Evolutionary conservation across 2,888 invertebrate genomes (phyloP).

Genomic region (Caenorhabditis parvicauda): DNA sequence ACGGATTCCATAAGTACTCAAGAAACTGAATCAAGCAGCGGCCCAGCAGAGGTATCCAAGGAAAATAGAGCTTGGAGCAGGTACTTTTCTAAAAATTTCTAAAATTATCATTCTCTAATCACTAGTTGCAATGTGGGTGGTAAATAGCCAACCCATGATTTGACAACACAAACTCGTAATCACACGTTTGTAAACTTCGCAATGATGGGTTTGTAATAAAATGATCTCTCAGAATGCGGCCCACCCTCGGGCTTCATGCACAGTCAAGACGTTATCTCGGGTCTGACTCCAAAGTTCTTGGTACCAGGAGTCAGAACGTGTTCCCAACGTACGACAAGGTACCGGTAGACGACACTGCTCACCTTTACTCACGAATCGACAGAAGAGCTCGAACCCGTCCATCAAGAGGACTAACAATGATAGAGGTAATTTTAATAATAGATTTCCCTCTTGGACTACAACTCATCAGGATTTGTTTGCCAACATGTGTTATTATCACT

Average conservation of each 20-base stretch:
- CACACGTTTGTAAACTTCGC: too few species aligned
- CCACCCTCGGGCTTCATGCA: background rate
- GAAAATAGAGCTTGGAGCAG: conserved; percentile 19
- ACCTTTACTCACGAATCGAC: conserved; percentile 2
- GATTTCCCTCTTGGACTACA: too few species aligned
- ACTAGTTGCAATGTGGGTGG: too few species aligned
- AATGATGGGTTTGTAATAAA: background rate
- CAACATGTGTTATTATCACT: too few species aligned
- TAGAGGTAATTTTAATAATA: background rate
- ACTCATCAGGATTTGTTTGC: too few species aligned
- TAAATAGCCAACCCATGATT: too few species aligned
- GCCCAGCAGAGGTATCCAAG: conserved; percentile 20
- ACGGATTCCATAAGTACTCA: conserved; percentile 21
- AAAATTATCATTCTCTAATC: too few species aligned
- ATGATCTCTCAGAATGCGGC: background rate
- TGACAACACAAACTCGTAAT: too few species aligned
- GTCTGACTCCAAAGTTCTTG: background rate
- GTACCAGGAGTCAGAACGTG: background rate
- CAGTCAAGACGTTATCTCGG: background rate
- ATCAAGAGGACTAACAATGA: background rate
- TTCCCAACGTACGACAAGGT: background rate
- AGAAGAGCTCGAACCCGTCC: background rate
- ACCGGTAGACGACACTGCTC: background rate
- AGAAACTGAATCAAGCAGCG: conserved; percentile 21
- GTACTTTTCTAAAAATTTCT: too few species aligned